Evolutionary conservation across 2,797 vertebrate genomes (phyloP), one percentile per base, ranked within the genome.

Genomic region (Microtus obscurus): DNA sequence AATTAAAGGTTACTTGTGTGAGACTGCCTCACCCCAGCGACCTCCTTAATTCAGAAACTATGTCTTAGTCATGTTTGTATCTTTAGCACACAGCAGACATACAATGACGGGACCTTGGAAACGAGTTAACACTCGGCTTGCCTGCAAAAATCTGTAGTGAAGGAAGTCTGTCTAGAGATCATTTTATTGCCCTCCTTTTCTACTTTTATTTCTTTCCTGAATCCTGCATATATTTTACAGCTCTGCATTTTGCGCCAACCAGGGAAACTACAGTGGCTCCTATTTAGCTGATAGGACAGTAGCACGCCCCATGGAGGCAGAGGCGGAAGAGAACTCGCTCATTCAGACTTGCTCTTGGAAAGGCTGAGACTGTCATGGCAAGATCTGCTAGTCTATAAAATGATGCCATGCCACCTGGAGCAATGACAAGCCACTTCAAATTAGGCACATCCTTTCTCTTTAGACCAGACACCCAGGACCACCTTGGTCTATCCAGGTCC

Each of bases 91-190:
- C 1, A 59, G 29, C 45, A 93, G 43, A 83, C 53, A 63, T 7
- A 13, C 34, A 91, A 59, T 65, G 53, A 83, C 29, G 43, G 63
- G 31, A 45, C 63, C 27, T 87, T 0, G 37, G 37, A 89, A 91
- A 71, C 71, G 78, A 90, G 74, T 43, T 9, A 89, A 95, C 74
- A 63, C 53, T 87, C 80, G 37, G 80, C 3, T 63, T 67, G 21
- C 51, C 56, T 92, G 69, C 34, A 65, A 34, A 95, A 69, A 48
- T 63, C 48, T 79, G 43, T 73, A 91, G 76, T 45, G 69, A 92
- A 79, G 48, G 48, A 78, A 59, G 23, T 65, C 40, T 73, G 45
- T 40, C 86, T 45, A 89, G 7, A 80, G 87, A 94, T 77, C 61
- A 69, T 43, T 94, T 81, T 76, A 91, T 9, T 74, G 25, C 8